These are phyloP conservation scores for Agrochola macilenta DNA, from an alignment of 2,888 invertebrate genomes.

Conservation along the genomic window DNA sequence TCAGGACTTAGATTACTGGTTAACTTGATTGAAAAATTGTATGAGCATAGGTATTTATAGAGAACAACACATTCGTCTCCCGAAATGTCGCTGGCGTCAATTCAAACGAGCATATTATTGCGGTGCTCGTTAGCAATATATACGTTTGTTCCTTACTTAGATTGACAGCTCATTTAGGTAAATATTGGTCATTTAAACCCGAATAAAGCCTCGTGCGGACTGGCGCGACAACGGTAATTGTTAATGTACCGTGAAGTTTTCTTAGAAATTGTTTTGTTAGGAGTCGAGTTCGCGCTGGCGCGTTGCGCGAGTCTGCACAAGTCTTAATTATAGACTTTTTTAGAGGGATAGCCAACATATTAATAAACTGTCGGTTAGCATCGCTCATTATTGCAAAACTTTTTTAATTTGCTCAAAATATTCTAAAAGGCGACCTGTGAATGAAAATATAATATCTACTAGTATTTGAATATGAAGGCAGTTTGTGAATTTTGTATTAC, in stretches of 20 bases:
- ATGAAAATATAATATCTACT: neutral
- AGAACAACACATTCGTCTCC: neutral
- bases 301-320: no score
- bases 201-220: neutral
- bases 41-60: neutral
- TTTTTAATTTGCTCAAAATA: constrained; percentile 1
- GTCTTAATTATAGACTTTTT: neutral
- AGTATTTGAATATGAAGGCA: neutral
- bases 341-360: neutral
- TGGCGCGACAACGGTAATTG: no score
- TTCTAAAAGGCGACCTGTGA: neutral
- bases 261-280: no score
- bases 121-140: constrained; percentile 1
- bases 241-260: no score
- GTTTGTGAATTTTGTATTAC: neutral
- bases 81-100: neutral
- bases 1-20: neutral
- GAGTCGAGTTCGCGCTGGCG: no score
- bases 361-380: neutral
- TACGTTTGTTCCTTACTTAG: neutral
- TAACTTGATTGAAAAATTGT: neutral
- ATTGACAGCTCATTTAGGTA: neutral
- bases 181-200: constrained; percentile 4
- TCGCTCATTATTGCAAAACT: neutral
- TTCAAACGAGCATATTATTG: neutral